These are phyloP conservation scores for Malurus melanocephalus DNA, from an alignment of 2,113 vertebrate genomes.

Conservation along the genomic window DNA sequence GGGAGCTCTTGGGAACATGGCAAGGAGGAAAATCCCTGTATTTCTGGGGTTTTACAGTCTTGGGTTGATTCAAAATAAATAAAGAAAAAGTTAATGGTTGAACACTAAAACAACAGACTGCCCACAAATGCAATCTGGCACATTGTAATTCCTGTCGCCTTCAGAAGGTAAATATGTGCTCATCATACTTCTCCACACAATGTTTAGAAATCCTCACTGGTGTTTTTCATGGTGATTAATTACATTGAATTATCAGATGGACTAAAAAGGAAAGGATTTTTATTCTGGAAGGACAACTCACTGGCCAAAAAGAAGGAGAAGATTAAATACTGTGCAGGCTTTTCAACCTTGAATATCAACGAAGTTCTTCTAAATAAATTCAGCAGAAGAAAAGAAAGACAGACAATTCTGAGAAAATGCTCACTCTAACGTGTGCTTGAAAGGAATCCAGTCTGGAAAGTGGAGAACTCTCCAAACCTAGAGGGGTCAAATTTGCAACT, in stretches of 20 bases:
- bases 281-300: constrained; percentile 32
- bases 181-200: constrained; percentile 10
- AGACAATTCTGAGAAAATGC: constrained; percentile 34
- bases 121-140: neutral
- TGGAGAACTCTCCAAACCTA: constrained; percentile 1
- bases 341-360: constrained; percentile 58
- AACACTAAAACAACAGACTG: neutral
- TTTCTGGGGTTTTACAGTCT: neutral
- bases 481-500: neutral
- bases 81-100: constrained; percentile 17
- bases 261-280: constrained; percentile 57
- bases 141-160: neutral
- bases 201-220: constrained; percentile 10
- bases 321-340: constrained; percentile 19
- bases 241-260: constrained; percentile 40
- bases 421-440: constrained; percentile 10
- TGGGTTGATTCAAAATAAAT: neutral
- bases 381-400: constrained; percentile 9
- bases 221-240: constrained; percentile 45
- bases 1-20: neutral
- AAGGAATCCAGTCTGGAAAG: constrained; percentile 5
- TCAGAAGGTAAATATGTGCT: constrained; percentile 15
- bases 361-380: constrained; percentile 61
- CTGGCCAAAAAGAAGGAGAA: constrained; percentile 32
- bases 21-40: neutral